These are phyloP conservation scores for Atethmia centrago DNA, from an alignment of 2,888 invertebrate species.

Conservation along the genomic window DNA sequence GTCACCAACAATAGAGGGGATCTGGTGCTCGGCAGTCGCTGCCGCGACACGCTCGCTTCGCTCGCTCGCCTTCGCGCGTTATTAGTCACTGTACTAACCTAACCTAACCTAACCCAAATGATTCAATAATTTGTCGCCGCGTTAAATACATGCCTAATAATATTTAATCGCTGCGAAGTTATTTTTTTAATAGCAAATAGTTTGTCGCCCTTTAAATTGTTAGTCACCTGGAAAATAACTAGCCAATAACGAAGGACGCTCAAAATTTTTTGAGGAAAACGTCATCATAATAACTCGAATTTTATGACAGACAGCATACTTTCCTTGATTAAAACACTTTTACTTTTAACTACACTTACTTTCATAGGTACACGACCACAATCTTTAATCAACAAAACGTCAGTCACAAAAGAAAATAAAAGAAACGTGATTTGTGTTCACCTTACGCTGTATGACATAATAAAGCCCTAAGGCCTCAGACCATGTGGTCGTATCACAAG, in stretches of 20 bases:
- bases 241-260: not conserved
- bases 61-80: too few relatives aligned
- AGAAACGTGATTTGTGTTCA: constrained; percentile 29
- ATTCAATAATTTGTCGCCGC: too few relatives aligned
- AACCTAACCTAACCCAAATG: too few relatives aligned
- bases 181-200: too few relatives aligned
- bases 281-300: constrained; percentile 7
- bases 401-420: constrained; percentile 46
- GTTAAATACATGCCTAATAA: too few relatives aligned
- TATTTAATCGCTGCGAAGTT: too few relatives aligned
- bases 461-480: constrained; percentile 23
- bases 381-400: constrained; percentile 39
- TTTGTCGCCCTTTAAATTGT: too few relatives aligned
- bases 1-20: too few relatives aligned
- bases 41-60: too few relatives aligned
- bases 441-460: constrained; percentile 47
- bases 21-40: too few relatives aligned
- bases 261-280: not conserved
- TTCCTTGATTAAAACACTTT: constrained; percentile 49
- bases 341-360: constrained; percentile 50
- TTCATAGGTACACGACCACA: constrained; percentile 20
- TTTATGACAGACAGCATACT: constrained; percentile 12
- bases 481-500: constrained; percentile 48
- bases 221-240: too few relatives aligned
- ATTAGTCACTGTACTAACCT: too few relatives aligned